These are phyloP conservation scores for Xanthorhoe spadicearia DNA, from an alignment of 2,888 invertebrate species.

Conservation along the genomic window DNA sequence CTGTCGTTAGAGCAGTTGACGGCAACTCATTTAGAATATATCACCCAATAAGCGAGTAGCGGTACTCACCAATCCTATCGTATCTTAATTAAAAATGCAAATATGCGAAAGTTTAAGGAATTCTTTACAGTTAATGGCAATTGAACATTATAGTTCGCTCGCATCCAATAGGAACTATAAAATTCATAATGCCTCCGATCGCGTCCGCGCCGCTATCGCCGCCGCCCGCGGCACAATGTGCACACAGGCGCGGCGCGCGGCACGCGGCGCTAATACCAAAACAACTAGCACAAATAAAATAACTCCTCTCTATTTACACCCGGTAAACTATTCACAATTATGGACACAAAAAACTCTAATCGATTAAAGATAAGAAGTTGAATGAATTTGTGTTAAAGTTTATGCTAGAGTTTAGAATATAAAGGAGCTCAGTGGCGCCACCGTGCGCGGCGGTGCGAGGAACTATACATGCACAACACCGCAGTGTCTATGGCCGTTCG, in stretches of 20 bases:
- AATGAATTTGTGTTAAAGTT: slow-evolving; percentile 78
- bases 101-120: slow-evolving; percentile 84
- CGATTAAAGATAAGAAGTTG: slow-evolving; percentile 72
- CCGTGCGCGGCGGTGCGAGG: slow-evolving; percentile 82
- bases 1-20: slow-evolving; percentile 77
- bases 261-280: slow-evolving; percentile 66
- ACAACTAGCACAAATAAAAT: slow-evolving; percentile 80
- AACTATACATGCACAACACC: slow-evolving; percentile 84
- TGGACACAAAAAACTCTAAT: slow-evolving; percentile 74
- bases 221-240: slow-evolving; percentile 61
- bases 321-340: slow-evolving; percentile 73
- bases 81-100: slow-evolving; percentile 84
- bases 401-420: slow-evolving; percentile 84
- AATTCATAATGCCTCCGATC: slow-evolving; percentile 81
- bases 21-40: slow-evolving; percentile 83
- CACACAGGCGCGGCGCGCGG: slow-evolving; percentile 54
- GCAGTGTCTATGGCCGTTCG: slow-evolving; percentile 80
- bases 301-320: slow-evolving; percentile 72
- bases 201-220: slow-evolving; percentile 47
- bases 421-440: slow-evolving; percentile 79
- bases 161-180: slow-evolving; percentile 85
- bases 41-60: slow-evolving; percentile 84
- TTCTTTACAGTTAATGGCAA: slow-evolving; percentile 82
- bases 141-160: slow-evolving; percentile 85
- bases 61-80: slow-evolving; percentile 79